Conservation (phyloP, 2,113 vertebrate species). For the Lepus timidus region DNA sequence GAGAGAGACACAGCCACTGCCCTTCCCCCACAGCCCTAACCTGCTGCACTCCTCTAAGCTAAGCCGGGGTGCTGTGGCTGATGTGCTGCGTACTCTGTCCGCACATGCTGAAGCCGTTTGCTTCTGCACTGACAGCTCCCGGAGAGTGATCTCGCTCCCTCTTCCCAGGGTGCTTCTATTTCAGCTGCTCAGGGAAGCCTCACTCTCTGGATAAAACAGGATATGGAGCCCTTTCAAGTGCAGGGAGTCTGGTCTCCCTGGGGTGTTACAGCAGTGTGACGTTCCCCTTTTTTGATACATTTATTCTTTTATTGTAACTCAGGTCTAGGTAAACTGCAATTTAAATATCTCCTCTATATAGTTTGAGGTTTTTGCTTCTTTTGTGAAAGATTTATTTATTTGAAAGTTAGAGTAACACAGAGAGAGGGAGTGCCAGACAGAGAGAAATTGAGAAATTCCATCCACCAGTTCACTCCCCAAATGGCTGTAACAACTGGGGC, state of each 20-base stretch:
- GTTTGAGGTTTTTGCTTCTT: background rate
- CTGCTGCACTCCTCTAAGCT: background rate
- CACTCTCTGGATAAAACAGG: background rate
- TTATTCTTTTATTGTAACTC: background rate
- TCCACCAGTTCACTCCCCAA: no score
- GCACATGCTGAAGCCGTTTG: background rate
- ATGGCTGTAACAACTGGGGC: no score
- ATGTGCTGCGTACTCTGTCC: fast-evolving
- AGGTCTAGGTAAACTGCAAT: background rate
- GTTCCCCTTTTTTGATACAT: background rate
- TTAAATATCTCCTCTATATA: background rate
- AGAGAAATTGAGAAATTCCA: no score
- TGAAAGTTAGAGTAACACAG: no score
- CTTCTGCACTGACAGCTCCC: background rate
- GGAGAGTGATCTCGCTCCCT: background rate
- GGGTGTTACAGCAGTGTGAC: background rate
- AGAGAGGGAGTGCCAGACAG: no score
- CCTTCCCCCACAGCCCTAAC: fast-evolving
- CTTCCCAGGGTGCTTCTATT: background rate
- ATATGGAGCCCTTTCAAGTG: background rate
- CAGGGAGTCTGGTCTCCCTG: background rate
- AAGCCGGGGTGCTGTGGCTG: background rate
- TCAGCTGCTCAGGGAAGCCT: background rate
- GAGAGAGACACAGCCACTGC: background rate
- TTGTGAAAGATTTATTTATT: no score